Conservation (phyloP, 2,888 invertebrate species). For the Hypomecis punctinalis region DNA sequence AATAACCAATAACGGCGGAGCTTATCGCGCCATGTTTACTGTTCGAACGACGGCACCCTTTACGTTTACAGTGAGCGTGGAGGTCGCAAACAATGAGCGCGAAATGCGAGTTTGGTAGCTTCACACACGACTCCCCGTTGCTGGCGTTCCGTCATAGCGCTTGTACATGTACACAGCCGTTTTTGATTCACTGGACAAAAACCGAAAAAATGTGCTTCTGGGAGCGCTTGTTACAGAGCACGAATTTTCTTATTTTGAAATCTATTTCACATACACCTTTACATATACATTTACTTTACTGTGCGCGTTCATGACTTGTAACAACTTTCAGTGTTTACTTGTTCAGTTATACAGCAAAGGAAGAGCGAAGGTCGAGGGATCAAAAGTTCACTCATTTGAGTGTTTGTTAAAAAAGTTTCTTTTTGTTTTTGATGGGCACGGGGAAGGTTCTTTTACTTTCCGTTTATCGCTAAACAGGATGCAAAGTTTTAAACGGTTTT, state of each 20-base stretch:
- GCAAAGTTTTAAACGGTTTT: slow-evolving; percentile 6
- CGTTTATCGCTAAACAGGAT: slow-evolving; percentile 10
- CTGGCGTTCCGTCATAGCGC: too few relatives aligned
- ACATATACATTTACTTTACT: background rate
- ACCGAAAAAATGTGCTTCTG: too few relatives aligned
- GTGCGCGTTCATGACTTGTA: slow-evolving; percentile 1
- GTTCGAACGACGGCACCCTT: slow-evolving; percentile 20
- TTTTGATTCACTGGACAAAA: too few relatives aligned
- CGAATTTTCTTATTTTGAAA: too few relatives aligned
- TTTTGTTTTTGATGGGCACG: background rate
- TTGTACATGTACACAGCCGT: too few relatives aligned
- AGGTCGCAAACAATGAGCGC: slow-evolving; percentile 1
- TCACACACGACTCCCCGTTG: too few relatives aligned
- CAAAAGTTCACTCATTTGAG: slow-evolving; percentile 18
- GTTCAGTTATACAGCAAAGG: slow-evolving; percentile 9
- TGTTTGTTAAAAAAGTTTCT: slow-evolving; percentile 19
- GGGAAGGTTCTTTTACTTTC: background rate
- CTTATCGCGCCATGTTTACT: slow-evolving; percentile 30
- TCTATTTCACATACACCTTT: too few relatives aligned
- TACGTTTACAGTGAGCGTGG: slow-evolving; percentile 8
- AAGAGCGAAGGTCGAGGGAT: slow-evolving; percentile 11
- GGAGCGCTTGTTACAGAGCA: too few relatives aligned
- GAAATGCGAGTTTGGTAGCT: too few relatives aligned
- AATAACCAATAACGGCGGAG: slow-evolving; percentile 51
- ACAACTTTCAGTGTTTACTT: slow-evolving; percentile 6